These are phyloP conservation scores for Neoascia interrupta DNA, from an alignment of 2,888 invertebrate species.

Conservation along the genomic window DNA sequence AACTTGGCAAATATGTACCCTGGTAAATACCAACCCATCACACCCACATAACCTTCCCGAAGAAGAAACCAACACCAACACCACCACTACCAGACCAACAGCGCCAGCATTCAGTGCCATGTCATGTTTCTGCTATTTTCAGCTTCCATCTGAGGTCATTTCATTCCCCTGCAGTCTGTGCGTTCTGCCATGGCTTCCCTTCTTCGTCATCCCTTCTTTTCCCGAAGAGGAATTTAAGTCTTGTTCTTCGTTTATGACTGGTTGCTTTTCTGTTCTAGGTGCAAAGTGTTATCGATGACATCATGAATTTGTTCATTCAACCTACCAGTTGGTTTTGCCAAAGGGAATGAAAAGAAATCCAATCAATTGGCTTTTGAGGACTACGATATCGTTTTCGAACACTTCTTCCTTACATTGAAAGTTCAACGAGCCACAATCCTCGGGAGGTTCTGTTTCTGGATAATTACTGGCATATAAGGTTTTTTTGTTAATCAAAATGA, in stretches of 20 bases:
- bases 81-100: not conserved
- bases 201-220: slow-evolving; percentile 28
- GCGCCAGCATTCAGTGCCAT: too few relatives aligned
- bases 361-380: too few relatives aligned
- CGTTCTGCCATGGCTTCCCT: not conserved
- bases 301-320: slow-evolving; percentile 51
- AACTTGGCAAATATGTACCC: slow-evolving; percentile 61
- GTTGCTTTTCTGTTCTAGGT: not conserved
- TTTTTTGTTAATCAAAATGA: too few relatives aligned
- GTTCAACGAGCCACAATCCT: too few relatives aligned
- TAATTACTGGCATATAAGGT: too few relatives aligned
- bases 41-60: slow-evolving; percentile 6
- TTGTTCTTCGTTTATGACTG: slow-evolving; percentile 10
- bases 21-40: slow-evolving; percentile 42
- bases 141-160: slow-evolving; percentile 65
- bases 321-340: not conserved
- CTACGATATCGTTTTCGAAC: too few relatives aligned
- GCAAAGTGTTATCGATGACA: slow-evolving; percentile 29
- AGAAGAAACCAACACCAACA: slow-evolving; percentile 8
- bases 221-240: too few relatives aligned
- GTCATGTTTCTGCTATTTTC: slow-evolving; percentile 64
- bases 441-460: too few relatives aligned
- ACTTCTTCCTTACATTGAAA: too few relatives aligned
- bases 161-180: slow-evolving; percentile 22
- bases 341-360: slow-evolving; percentile 26